Conservation (phyloP, 2,113 vertebrate species). For the Xiphophorus hellerii region DNA sequence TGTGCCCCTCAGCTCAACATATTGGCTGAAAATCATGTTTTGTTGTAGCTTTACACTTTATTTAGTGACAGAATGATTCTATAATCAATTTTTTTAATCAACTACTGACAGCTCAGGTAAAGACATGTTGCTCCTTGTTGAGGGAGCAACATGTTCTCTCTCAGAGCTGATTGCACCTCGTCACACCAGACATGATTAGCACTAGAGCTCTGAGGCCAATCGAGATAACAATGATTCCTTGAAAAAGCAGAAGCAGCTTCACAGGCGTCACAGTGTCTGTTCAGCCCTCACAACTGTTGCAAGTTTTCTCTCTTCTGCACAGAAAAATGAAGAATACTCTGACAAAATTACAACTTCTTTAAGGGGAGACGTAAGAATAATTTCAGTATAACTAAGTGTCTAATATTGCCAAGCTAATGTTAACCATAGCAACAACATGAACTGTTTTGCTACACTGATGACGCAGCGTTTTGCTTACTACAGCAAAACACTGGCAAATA, state of each 20-base stretch:
- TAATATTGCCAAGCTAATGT: not conserved
- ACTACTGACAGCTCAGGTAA: not conserved
- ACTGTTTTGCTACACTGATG: slow-evolving; percentile 14
- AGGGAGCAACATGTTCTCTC: slow-evolving; percentile 8
- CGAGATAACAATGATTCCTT: slow-evolving; percentile 24
- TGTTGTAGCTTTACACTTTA: no score
- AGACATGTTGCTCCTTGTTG: slow-evolving; percentile 10
- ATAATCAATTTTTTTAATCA: no score
- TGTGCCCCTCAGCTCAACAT: no score
- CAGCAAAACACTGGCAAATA: slow-evolving; percentile 1
- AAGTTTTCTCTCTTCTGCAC: not conserved
- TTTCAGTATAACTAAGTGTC: not conserved
- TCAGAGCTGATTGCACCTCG: slow-evolving; percentile 4
- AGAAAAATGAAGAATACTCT: not conserved
- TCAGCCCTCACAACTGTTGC: not conserved
- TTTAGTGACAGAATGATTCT: no score
- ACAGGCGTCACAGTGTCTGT: no score
- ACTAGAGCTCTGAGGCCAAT: slow-evolving; percentile 2
- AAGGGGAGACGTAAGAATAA: not conserved
- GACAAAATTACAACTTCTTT: not conserved
- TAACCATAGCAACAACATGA: slow-evolving; percentile 20
- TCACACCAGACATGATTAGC: slow-evolving; percentile 43
- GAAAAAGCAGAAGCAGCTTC: not conserved
- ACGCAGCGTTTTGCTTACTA: not conserved
- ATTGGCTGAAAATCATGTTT: no score